Percentiles rank a stretch among this genome's conserved stretches.
Evolutionary conservation across 1,140 invertebrate genomes (phyloP).

Genomic region (Hormaphis cornu): DNA sequence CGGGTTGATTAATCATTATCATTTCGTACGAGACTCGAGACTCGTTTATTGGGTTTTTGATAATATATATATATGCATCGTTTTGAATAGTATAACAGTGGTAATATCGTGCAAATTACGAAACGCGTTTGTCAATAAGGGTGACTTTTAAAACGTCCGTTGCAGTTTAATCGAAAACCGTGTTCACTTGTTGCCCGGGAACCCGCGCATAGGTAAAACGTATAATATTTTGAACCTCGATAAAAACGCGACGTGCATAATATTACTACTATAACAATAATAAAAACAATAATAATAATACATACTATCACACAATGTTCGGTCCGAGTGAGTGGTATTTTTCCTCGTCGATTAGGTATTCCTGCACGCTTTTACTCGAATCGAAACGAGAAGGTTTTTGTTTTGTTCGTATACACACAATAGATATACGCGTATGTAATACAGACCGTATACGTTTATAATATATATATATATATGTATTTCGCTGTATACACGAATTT

Average conservation of each 20-base stretch:
- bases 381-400: not conserved
- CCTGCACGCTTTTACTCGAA: slow-evolving; percentile 10
- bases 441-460: too few relatives aligned
- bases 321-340: not conserved
- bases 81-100: too few relatives aligned
- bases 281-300: not conserved
- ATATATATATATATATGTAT: not conserved
- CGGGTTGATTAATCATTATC: too few relatives aligned
- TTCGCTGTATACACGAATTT: not conserved
- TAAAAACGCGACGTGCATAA: not conserved
- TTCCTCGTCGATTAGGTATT: not conserved
- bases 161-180: not conserved
- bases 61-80: too few relatives aligned
- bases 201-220: not conserved
- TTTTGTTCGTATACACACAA: not conserved
- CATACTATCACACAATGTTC: not conserved
- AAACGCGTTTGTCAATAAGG: too few relatives aligned
- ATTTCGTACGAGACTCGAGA: too few relatives aligned
- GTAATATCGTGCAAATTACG: too few relatives aligned
- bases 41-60: too few relatives aligned
- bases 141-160: too few relatives aligned
- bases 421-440: too few relatives aligned
- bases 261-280: too few relatives aligned
- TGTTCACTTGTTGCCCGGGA: not conserved
- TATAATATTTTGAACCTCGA: not conserved